Evolutionary conservation across 2,797 vertebrate species (phyloP), one percentile per base, ranked within the genome.

Genomic region (Tiaroga cobitis): DNA sequence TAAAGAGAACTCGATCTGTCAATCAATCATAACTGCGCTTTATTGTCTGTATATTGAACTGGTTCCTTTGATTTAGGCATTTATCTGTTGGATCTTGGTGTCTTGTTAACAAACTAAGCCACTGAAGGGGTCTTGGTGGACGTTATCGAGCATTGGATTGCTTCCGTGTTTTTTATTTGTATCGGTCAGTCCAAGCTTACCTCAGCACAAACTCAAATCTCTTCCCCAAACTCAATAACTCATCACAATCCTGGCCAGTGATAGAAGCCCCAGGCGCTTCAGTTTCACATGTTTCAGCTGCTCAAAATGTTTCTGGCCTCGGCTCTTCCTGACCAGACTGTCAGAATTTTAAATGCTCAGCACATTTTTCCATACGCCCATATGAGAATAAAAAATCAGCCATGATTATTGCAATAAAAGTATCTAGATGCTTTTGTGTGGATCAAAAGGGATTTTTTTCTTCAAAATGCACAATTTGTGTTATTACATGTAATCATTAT

Each of bases 121-220:
- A n/a, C 29, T 34, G 61, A 80, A 69, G 29, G 13, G 29, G 11
- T 39, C 6, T 26, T 6, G 54, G 70, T 46, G 3, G 67, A 81
- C 24, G 32, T 83, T 41, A 41, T 51, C 2, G 4, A 68, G 46
- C 34, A 39, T 54, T 68, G 15, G 24, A 67, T 37, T 46, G 7
- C 37, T 59, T 29, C 37, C 5, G 63, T 15, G 43, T 39, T 54
- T 68, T 75, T 37, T 76, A 68, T 39, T 67, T 67, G 32, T 54
- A 68, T 68, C 1, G 4, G 32, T 75, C 29, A 34, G 70, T 51
- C 21, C 6, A 8, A 24, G 81, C 69, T 82, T 73, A 63, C 54
- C 24, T 76, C 16, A 83, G 43, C 70, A 83, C 56, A 75, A 83
- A 75, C 73, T 54, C 61, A 83, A 76, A 39, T 76, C 32, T 76